Evolutionary conservation across 2,888 invertebrate genomes (phyloP).

Genomic region (Cistogaster globosa): DNA sequence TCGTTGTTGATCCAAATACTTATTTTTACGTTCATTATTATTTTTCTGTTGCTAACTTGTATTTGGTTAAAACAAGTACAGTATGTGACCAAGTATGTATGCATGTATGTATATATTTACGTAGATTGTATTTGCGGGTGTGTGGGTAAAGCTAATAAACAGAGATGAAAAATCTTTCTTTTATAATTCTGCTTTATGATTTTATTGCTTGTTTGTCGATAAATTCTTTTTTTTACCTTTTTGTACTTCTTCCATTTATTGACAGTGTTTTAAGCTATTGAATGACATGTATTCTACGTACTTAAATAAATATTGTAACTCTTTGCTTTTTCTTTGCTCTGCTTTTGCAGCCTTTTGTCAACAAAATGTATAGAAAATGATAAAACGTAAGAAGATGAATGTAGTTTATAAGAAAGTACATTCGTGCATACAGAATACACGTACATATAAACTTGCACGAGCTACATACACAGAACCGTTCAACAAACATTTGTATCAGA

Average conservation of each 20-base stretch:
- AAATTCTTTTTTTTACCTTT: conserved; percentile 38
- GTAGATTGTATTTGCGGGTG: background rate
- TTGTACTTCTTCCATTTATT: conserved; percentile 57
- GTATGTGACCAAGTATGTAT: conserved; percentile 8
- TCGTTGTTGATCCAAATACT: conserved; percentile 27
- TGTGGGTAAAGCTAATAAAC: conserved; percentile 56
- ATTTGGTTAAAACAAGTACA: background rate
- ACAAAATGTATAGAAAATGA: conserved; percentile 58
- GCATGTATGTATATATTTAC: background rate
- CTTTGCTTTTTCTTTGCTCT: conserved; percentile 42
- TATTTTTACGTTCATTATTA: background rate
- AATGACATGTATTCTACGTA: conserved; percentile 65
- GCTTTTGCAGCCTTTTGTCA: conserved; percentile 22
- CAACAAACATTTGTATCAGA: conserved; percentile 63
- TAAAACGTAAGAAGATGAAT: conserved; percentile 37
- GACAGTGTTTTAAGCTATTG: conserved; percentile 61
- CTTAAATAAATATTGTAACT: conserved; percentile 70
- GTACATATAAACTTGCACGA: conserved; percentile 5
- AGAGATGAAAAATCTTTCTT: conserved; percentile 64
- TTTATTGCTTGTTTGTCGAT: conserved; percentile 58
- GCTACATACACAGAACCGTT: background rate
- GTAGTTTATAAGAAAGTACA: background rate
- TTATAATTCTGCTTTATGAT: conserved; percentile 64
- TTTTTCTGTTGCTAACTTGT: conserved; percentile 3
- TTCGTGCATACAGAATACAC: background rate